Percentiles rank a stretch among this genome's conserved stretches.
phyloP scores from a whole-genome alignment of 1,140 invertebrate genomes.

The Drosophila sp. region DNA sequence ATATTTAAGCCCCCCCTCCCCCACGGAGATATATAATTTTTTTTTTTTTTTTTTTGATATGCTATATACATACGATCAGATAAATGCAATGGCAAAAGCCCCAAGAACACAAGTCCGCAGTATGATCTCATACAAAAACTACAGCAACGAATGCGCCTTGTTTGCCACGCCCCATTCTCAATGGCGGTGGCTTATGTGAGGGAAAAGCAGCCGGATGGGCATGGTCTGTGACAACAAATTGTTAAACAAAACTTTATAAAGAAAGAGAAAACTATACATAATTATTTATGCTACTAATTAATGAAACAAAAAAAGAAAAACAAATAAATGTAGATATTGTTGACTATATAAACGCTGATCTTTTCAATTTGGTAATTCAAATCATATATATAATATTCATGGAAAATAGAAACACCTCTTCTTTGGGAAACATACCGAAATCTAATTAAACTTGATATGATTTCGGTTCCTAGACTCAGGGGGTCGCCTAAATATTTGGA shows the following conservation, averaged over 20 bases:
- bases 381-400: no score
- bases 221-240: slow-evolving; percentile 27
- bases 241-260: slow-evolving; percentile 43
- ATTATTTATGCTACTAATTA: slow-evolving; percentile 79
- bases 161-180: slow-evolving; percentile 7
- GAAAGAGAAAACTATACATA: slow-evolving; percentile 50
- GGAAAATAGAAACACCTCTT: no score
- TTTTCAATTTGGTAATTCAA: background rate
- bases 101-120: slow-evolving; percentile 27
- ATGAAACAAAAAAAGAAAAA: slow-evolving; percentile 35
- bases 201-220: background rate
- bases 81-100: background rate
- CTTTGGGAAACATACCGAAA: no score
- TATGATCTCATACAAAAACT: slow-evolving; percentile 69
- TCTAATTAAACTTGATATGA: no score
- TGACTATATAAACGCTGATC: slow-evolving; percentile 53
- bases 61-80: slow-evolving; percentile 7
- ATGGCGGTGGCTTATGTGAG: background rate
- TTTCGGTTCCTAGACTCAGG: no score
- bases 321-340: slow-evolving; percentile 78
- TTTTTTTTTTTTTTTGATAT: slow-evolving; percentile 34
- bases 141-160: slow-evolving; percentile 46
- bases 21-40: slow-evolving; percentile 10
- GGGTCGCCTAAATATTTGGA: no score
- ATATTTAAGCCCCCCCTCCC: slow-evolving; percentile 33